These are phyloP conservation scores for Panurus biarmicus DNA, from an alignment of 2,113 vertebrate species.

Conservation along the genomic window DNA sequence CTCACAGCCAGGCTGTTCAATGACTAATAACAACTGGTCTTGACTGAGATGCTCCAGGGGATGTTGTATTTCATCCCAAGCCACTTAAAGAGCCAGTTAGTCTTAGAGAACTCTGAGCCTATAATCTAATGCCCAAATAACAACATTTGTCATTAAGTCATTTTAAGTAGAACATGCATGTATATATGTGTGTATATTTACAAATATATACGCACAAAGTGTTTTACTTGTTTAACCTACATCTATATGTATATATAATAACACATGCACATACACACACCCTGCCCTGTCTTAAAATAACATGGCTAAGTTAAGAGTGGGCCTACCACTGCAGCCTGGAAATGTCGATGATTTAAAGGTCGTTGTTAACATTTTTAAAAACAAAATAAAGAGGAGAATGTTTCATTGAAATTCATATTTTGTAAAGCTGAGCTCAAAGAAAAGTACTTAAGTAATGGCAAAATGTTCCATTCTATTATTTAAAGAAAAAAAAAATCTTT, in stretches of 20 bases:
- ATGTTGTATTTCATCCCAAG: conserved; percentile 44
- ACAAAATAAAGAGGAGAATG: neutral
- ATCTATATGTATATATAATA: conserved; percentile 41
- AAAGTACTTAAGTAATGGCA: neutral
- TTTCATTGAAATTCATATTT: neutral
- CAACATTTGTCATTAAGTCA: conserved; percentile 20
- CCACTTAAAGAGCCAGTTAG: conserved; percentile 37
- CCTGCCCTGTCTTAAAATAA: conserved; percentile 1
- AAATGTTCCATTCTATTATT: neutral
- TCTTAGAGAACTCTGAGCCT: conserved; percentile 36
- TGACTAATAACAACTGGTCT: conserved; percentile 10
- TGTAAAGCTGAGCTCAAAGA: neutral
- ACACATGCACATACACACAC: neutral
- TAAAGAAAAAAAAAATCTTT: neutral
- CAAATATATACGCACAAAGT: conserved; percentile 30
- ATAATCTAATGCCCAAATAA: conserved; percentile 39
- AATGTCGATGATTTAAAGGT: neutral
- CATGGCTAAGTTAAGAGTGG: neutral
- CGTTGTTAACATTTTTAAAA: neutral
- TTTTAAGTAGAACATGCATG: neutral
- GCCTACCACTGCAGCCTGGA: neutral
- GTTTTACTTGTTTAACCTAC: conserved; percentile 36
- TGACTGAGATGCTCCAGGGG: neutral
- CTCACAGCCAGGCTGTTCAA: neutral
- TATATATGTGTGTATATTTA: conserved; percentile 20